These are phyloP conservation scores for Myoxocephalus aenaeus DNA, from an alignment of 2,797 vertebrate genomes.

Conservation along the genomic window DNA sequence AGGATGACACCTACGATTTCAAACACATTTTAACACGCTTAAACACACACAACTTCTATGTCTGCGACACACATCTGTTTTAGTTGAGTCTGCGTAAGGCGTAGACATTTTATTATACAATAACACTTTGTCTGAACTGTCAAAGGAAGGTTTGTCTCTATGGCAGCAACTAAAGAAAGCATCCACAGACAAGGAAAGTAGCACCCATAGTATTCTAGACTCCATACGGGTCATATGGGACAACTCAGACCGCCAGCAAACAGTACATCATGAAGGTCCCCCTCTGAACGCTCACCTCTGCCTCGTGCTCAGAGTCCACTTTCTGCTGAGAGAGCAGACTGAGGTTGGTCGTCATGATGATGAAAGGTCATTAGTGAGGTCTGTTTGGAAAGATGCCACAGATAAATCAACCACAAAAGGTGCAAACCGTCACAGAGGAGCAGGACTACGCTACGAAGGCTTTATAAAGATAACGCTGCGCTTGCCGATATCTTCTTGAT, in stretches of 20 bases:
- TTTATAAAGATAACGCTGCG: not conserved
- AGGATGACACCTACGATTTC: conserved; percentile 82
- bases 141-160: conserved; percentile 68
- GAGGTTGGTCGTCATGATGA: conserved; percentile 90
- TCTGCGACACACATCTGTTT: conserved; percentile 1
- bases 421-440: conserved; percentile 22
- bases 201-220: not conserved
- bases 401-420: conserved; percentile 56
- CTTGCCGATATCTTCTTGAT: not conserved
- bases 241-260: not conserved
- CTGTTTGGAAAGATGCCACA: conserved; percentile 87
- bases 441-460: not conserved
- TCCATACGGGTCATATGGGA: conserved; percentile 36
- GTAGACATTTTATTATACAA: not conserved
- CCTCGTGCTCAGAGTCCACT: conserved; percentile 89
- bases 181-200: conserved; percentile 11
- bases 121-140: not conserved
- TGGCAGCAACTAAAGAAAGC: conserved; percentile 72
- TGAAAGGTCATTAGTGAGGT: conserved; percentile 90
- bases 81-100: not conserved
- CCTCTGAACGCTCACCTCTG: conserved; percentile 87
- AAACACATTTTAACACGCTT: conserved; percentile 26
- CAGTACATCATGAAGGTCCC: not conserved
- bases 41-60: conserved; percentile 12
- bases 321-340: conserved; percentile 93